phyloP scores from a whole-genome alignment of 2,113 vertebrate genomes.

The Drymodes brunneopygia region DNA sequence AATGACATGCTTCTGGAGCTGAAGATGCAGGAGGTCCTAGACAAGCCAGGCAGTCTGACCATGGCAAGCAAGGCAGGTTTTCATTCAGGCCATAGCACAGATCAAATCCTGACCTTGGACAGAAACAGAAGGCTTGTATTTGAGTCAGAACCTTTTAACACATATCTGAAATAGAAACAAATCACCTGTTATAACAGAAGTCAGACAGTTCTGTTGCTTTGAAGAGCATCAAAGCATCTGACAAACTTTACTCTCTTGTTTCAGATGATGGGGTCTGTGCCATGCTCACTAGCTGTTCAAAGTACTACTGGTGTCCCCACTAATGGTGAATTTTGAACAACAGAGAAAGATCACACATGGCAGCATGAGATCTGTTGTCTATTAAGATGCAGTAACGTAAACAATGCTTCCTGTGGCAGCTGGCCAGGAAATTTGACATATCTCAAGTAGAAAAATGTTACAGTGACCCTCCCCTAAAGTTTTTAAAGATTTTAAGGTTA shows the following conservation, averaged over 20 bases:
- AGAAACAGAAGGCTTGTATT: not conserved
- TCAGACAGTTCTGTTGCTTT: not conserved
- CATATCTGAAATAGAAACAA: not conserved
- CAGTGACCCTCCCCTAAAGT: not conserved
- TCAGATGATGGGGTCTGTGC: not conserved
- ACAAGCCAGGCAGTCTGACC: not conserved
- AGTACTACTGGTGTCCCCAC: accelerated
- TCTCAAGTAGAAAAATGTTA: not conserved
- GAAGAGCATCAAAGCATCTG: not conserved
- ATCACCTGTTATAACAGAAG: not conserved
- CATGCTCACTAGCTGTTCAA: not conserved
- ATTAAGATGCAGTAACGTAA: not conserved
- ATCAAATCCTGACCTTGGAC: not conserved
- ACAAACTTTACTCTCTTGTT: not conserved
- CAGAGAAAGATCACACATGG: not conserved
- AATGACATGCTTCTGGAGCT: not conserved
- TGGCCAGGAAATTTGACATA: not conserved
- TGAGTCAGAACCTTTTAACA: not conserved
- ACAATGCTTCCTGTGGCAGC: not conserved
- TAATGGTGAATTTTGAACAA: not conserved
- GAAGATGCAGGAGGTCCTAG: not conserved
- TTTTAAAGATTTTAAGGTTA: not conserved
- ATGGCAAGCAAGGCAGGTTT: not conserved
- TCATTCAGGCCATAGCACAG: not conserved
- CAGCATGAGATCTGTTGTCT: not conserved